Evolutionary conservation across 1,140 invertebrate species (phyloP).

Genomic region (Euglossa dilemma): DNA sequence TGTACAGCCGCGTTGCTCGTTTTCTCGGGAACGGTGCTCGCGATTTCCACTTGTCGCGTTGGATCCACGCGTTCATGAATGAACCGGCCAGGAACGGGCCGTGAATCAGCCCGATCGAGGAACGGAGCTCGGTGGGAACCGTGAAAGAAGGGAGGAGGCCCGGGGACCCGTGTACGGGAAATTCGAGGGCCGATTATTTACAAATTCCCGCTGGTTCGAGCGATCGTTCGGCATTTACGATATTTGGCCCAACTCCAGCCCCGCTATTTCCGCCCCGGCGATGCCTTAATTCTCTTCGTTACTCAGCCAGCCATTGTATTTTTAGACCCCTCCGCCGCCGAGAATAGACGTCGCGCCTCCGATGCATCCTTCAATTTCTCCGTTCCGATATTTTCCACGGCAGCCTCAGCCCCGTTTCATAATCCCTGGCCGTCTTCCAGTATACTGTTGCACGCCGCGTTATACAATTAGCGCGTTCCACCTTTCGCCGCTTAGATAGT

Average conservation of each 20-base stretch:
- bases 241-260: slow-evolving; percentile 3
- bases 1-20: slow-evolving; percentile 48
- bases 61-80: slow-evolving; percentile 18
- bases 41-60: neutral
- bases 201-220: neutral
- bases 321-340: slow-evolving; percentile 16
- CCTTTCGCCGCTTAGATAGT: neutral
- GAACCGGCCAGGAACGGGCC: neutral
- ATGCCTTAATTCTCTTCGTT: slow-evolving; percentile 29
- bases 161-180: neutral
- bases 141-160: too few species aligned
- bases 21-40: slow-evolving; percentile 42
- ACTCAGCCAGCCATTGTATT: slow-evolving; percentile 9
- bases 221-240: slow-evolving; percentile 11
- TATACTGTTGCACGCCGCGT: neutral
- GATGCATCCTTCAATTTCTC: slow-evolving; percentile 10
- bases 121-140: neutral
- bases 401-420: neutral
- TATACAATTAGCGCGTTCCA: slow-evolving; percentile 9
- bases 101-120: neutral
- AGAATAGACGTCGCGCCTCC: slow-evolving; percentile 23
- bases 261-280: neutral
- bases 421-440: slow-evolving; percentile 24
- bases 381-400: neutral
- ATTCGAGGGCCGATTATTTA: slow-evolving; percentile 26